These are phyloP conservation scores for Orthosia incerta DNA, from an alignment of 2,888 invertebrate genomes.

Conservation along the genomic window DNA sequence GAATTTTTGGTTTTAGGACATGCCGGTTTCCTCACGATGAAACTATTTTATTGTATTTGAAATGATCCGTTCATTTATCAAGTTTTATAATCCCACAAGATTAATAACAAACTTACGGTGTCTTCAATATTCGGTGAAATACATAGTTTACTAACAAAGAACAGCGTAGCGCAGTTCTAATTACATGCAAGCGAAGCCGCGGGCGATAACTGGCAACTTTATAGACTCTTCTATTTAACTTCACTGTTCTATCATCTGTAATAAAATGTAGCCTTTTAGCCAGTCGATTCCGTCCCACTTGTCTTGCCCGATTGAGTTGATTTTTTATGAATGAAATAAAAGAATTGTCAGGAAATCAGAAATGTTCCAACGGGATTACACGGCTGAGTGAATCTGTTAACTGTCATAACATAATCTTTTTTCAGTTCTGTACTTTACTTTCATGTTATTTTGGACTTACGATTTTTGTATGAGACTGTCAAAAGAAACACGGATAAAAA, in stretches of 20 bases:
- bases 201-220: background rate
- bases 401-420: constrained; percentile 16
- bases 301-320: constrained; percentile 11
- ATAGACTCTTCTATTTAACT: constrained; percentile 5
- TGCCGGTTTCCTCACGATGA: no score
- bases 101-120: no score
- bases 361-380: constrained; percentile 11
- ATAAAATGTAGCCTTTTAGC: constrained; percentile 8
- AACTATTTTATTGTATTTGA: no score
- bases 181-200: no score
- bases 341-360: constrained; percentile 31
- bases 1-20: no score
- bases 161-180: no score
- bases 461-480: background rate
- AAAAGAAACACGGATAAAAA: background rate
- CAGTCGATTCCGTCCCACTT: constrained; percentile 32
- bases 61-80: no score
- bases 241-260: constrained; percentile 1
- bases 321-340: constrained; percentile 23
- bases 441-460: background rate
- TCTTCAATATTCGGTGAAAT: no score
- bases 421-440: background rate
- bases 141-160: no score
- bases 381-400: constrained; percentile 34
- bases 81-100: no score